Conservation (phyloP, 2,888 invertebrate genomes). For the Eulithis prunata region DNA sequence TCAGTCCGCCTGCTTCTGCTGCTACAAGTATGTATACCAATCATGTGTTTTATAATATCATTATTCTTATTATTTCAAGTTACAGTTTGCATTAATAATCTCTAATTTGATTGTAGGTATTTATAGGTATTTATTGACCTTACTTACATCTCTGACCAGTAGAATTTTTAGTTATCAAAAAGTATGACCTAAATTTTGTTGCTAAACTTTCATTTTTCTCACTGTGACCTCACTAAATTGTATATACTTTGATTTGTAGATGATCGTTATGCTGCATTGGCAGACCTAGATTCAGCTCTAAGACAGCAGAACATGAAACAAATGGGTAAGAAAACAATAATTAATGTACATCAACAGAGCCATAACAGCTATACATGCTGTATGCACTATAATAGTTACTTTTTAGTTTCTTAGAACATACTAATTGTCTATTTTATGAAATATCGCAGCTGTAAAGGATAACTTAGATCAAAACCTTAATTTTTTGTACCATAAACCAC, state of each 20-base stretch:
- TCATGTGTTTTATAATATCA: conserved; percentile 2
- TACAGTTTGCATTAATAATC: no score
- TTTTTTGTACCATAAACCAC: no score
- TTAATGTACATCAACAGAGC: not conserved
- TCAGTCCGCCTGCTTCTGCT: conserved; percentile 52
- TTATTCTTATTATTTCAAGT: no score
- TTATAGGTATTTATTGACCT: no score
- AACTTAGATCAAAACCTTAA: no score
- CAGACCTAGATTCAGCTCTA: conserved; percentile 93
- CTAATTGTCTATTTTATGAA: no score
- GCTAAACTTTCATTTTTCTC: not conserved
- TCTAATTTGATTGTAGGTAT: not conserved
- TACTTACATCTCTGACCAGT: not conserved
- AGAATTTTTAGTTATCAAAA: not conserved
- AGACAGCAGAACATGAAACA: conserved; percentile 84
- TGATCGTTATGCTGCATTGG: conserved; percentile 97
- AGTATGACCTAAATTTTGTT: not conserved
- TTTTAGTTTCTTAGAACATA: no score
- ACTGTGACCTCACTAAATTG: not conserved
- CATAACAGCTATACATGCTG: no score
- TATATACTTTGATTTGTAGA: conserved; percentile 78
- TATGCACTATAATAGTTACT: no score
- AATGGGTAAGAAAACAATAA: conserved; percentile 60
- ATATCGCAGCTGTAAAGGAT: no score
- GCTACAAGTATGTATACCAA: conserved; percentile 62